phyloP scores from a whole-genome alignment of 2,113 vertebrate species.

The Eurystomus gularis region DNA sequence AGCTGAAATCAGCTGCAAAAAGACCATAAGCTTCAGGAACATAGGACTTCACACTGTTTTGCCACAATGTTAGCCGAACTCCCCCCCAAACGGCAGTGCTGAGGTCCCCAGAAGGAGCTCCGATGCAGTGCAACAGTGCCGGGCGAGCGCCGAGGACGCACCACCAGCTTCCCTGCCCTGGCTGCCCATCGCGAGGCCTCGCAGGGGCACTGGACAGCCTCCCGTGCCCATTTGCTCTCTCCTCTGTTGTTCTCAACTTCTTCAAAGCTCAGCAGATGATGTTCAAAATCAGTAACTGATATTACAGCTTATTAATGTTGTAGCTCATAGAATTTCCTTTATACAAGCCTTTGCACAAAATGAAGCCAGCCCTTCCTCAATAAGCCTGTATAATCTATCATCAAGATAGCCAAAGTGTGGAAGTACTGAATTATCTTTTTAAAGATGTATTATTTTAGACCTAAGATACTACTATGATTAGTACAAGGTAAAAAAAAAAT shows the following conservation, averaged over 20 bases:
- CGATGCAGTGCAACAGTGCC: rapidly evolving
- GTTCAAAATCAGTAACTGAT: background rate
- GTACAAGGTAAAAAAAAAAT: background rate
- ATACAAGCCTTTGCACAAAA: background rate
- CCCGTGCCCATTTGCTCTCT: rapidly evolving
- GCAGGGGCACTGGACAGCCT: background rate
- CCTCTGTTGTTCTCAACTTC: background rate
- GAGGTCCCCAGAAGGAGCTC: background rate
- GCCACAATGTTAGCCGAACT: no score
- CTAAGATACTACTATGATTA: background rate
- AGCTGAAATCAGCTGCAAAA: background rate
- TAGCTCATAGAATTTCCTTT: background rate
- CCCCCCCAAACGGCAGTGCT: background rate
- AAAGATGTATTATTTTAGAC: background rate
- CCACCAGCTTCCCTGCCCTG: background rate
- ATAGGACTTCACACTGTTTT: background rate
- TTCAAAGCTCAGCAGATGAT: background rate
- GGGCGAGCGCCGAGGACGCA: rapidly evolving
- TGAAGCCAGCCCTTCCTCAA: background rate
- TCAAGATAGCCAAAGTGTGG: background rate
- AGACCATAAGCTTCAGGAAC: background rate
- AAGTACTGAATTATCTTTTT: background rate
- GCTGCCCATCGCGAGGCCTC: background rate
- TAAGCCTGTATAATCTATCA: background rate
- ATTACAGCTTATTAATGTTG: background rate